Evolutionary conservation across 2,888 invertebrate species (phyloP).

Genomic region (Caenorhabditis sinica): DNA sequence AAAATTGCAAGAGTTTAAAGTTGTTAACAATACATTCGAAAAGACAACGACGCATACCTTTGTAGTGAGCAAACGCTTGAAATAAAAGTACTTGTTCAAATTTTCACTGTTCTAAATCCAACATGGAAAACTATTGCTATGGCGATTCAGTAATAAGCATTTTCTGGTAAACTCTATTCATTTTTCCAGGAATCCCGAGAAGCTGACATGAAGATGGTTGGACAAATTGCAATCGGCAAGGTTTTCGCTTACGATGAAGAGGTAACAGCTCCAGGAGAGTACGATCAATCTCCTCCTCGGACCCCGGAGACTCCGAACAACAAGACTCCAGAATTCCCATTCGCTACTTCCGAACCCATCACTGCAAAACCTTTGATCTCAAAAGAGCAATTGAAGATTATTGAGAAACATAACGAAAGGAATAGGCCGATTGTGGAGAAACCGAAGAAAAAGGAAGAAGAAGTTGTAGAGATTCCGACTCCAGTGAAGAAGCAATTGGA

Average conservation of each 20-base stretch:
- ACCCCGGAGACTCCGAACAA: background rate
- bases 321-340: background rate
- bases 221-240: constrained; percentile 36
- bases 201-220: constrained; percentile 54
- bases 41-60: too few species aligned
- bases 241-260: constrained; percentile 18
- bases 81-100: too few species aligned
- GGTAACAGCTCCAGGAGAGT: background rate
- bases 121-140: too few species aligned
- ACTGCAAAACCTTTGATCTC: background rate
- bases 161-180: too few species aligned
- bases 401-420: constrained; percentile 16
- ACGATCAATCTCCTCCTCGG: background rate
- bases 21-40: too few species aligned
- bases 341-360: background rate
- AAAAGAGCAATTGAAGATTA: constrained; percentile 1
- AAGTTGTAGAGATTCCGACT: background rate
- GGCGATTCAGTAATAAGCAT: too few species aligned
- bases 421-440: constrained; percentile 8
- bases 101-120: too few species aligned
- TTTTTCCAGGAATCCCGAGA: constrained; percentile 55
- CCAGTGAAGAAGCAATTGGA: constrained; percentile 3
- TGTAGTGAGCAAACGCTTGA: too few species aligned
- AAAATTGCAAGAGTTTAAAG: too few species aligned
- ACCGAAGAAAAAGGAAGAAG: constrained; percentile 6